Percentiles rank a stretch among this genome's conserved stretches.
These are phyloP conservation scores for Catocala nupta DNA, from an alignment of 2,888 invertebrate genomes.

Conservation along the genomic window DNA sequence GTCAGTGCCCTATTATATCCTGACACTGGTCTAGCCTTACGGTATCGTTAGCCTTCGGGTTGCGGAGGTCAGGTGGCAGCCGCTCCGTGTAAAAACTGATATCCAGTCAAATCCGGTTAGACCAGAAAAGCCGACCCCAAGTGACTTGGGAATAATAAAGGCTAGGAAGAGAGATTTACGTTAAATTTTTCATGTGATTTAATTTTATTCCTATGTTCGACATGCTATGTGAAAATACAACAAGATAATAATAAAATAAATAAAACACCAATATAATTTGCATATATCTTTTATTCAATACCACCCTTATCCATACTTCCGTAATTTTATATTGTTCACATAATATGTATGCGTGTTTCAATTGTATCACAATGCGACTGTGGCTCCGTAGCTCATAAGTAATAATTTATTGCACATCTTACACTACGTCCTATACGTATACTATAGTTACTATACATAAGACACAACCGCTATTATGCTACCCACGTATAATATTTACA, in stretches of 20 bases:
- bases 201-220: too few species aligned
- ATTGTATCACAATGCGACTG: conserved; percentile 61
- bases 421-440: conserved; percentile 36
- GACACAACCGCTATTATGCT: conserved; percentile 72
- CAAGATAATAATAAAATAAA: neutral
- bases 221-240: too few species aligned
- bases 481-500: conserved; percentile 67
- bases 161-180: too few species aligned
- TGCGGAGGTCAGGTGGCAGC: too few species aligned
- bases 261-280: conserved; percentile 32
- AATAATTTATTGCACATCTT: conserved; percentile 55
- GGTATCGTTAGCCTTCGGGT: too few species aligned
- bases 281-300: conserved; percentile 55
- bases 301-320: conserved; percentile 57
- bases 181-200: too few species aligned
- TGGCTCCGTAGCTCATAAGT: conserved; percentile 44
- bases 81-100: too few species aligned
- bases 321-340: conserved; percentile 19
- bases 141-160: too few species aligned
- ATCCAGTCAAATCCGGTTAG: too few species aligned
- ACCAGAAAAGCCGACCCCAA: too few species aligned
- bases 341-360: conserved; percentile 51
- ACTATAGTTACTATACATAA: conserved; percentile 41
- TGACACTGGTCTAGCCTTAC: too few species aligned
- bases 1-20: too few species aligned